A percentile compares a stretch with the other conserved stretches of the same genome.
phyloP scores from a whole-genome alignment of 2,888 invertebrate species.

The Lepetodrilus schrolli region DNA sequence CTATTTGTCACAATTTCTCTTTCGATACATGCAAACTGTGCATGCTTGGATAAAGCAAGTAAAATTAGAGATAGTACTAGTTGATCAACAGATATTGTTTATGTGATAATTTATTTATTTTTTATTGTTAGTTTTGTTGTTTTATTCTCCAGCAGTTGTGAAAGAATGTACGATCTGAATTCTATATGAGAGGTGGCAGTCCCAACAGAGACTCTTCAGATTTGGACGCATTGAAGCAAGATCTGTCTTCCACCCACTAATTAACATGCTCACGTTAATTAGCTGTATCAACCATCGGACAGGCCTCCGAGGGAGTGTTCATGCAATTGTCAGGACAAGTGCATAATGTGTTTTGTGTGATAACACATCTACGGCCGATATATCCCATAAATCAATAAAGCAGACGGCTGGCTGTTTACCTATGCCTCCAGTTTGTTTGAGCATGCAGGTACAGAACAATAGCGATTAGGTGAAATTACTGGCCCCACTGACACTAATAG shows the following conservation, averaged over 20 bases:
- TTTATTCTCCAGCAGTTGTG: no score
- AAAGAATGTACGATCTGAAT: no score
- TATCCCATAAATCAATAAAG: constrained; percentile 9
- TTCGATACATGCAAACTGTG: no score
- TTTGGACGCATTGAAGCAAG: not conserved
- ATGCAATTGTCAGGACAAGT: not conserved
- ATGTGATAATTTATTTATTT: no score
- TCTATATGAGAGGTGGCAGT: not conserved
- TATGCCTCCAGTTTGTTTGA: constrained; percentile 10
- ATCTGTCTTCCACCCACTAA: no score
- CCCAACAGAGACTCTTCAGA: not conserved
- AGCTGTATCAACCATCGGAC: not conserved
- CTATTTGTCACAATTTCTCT: no score
- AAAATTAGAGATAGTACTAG: no score
- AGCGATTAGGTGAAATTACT: constrained; percentile 10
- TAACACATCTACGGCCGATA: not conserved
- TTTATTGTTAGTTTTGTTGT: no score
- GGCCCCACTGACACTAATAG: constrained; percentile 19
- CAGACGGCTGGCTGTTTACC: not conserved
- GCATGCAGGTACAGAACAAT: constrained; percentile 5
- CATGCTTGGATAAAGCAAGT: no score
- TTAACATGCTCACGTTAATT: not conserved
- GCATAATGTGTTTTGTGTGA: constrained; percentile 13
- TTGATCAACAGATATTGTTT: no score
- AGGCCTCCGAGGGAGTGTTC: not conserved